phyloP scores from a whole-genome alignment of 2,888 invertebrate genomes.

The Saturnia japonica region DNA sequence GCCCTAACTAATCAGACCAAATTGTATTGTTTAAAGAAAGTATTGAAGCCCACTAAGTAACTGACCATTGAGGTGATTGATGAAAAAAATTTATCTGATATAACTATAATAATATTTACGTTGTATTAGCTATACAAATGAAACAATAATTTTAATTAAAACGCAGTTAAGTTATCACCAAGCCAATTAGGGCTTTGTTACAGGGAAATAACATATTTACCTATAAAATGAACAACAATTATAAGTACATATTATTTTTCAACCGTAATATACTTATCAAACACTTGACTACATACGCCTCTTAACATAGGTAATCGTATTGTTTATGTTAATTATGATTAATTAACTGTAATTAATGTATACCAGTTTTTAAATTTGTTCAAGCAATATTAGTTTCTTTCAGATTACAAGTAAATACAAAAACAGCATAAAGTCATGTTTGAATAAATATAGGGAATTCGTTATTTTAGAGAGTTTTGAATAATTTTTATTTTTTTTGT shows the following conservation, averaged over 20 bases:
- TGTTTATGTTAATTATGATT: slow-evolving; percentile 1
- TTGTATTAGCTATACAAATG: neutral
- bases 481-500: no score
- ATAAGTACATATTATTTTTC: neutral
- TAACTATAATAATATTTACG: neutral
- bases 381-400: neutral
- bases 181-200: slow-evolving; percentile 38
- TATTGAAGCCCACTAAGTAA: neutral
- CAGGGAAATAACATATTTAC: slow-evolving; percentile 15
- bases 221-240: neutral
- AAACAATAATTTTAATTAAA: slow-evolving; percentile 22
- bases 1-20: no score
- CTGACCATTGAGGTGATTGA: neutral
- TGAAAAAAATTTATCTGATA: neutral
- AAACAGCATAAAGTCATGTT: neutral
- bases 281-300: neutral
- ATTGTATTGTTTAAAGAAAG: no score
- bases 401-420: neutral
- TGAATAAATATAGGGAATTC: neutral
- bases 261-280: neutral
- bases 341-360: neutral
- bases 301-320: neutral
- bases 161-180: slow-evolving; percentile 20
- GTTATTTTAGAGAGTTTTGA: no score
- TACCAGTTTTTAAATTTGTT: neutral